Base-by-base conservation (phyloP, 2,888 invertebrate species). In the Drosophila histrio region DNA sequence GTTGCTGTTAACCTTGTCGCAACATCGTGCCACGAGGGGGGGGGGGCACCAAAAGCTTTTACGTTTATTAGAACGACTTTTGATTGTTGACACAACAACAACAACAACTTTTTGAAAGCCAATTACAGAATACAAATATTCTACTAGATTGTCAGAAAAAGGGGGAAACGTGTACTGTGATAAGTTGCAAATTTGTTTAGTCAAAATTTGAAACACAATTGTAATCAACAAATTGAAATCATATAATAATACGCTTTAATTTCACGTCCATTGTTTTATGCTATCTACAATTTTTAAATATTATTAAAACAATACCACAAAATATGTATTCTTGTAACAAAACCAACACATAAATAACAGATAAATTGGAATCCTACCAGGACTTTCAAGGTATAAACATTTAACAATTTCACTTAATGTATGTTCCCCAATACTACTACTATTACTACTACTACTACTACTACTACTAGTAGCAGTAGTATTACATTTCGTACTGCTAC, bases 281-380 rank as follows among this genome's bases (percentile, higher is more conserved):
- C 65, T 57, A 72, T 50, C 57, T 32, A 53, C 54, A 60, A 65
- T 60, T 47, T 69, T 53, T 57, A 67, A 49, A 61, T 41, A 75
- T 60, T 60, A 66, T 72, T 52, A 58, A 36, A 46, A 38, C 21
- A 39, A 50, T 32, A 22, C 28, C 28, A 52, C 60, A 77, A 82
- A 75, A 52, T 77, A 73, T 82, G 64, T 85, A 79, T 81, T 78
- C 74, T 73, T 72, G 58, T 75, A 74, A 72, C 80, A 76, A 77
- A 73, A 83, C 71, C 75, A 69, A 77, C 75, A 76, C 73, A 78
- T 79, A 82, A 82, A 86, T 84, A 78, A 90, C 90, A 91, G 92
- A 91, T 92, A 81, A 92, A 92, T 91, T 92, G 92, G 92, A 91
- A 92, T 90, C 92, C 92, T 78, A 91, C 92, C 87, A 92, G 92